Evolutionary conservation across 1,140 invertebrate genomes (phyloP).

Genomic region (Notospermus geniculatus): DNA sequence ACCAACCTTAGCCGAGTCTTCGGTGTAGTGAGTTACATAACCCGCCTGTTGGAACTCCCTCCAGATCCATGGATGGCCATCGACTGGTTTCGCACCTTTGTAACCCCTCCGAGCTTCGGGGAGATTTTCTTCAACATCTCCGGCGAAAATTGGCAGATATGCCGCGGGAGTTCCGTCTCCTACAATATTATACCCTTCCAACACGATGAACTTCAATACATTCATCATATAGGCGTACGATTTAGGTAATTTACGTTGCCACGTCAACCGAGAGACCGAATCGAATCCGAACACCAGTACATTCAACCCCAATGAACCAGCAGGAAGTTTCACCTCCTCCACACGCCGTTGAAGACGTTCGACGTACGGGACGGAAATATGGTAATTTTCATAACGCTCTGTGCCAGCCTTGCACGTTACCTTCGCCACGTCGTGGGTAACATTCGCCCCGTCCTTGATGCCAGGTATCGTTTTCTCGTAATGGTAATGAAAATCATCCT

Average conservation of each 20-base stretch:
- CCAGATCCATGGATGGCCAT: conserved; percentile 25
- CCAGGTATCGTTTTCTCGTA: not conserved
- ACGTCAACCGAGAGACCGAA: conserved; percentile 18
- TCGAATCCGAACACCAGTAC: conserved; percentile 23
- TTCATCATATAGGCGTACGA: conserved; percentile 13
- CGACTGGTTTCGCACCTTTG: conserved; percentile 43
- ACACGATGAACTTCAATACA: conserved; percentile 3
- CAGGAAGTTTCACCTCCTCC: not conserved
- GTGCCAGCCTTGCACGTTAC: conserved; percentile 33
- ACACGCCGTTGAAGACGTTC: conserved; percentile 6
- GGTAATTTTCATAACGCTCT: conserved; percentile 42
- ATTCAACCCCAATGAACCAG: conserved; percentile 1
- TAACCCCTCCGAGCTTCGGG: conserved; percentile 12
- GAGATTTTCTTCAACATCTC: conserved; percentile 18
- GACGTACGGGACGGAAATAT: conserved; percentile 37
- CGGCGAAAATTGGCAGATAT: conserved; percentile 17
- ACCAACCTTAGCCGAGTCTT: conserved; percentile 13
- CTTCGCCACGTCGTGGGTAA: conserved; percentile 42
- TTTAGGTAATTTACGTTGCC: conserved; percentile 17
- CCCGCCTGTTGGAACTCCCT: conserved; percentile 6
- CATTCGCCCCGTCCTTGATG: conserved; percentile 33
- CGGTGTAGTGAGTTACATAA: conserved; percentile 17
- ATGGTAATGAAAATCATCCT: conserved; percentile 18
- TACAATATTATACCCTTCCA: conserved; percentile 26
- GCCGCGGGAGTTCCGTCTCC: conserved; percentile 26